Percentiles rank a stretch among this genome's conserved stretches.
Evolutionary conservation across 2,888 invertebrate genomes (phyloP).

Genomic region (Synanthedon tipuliformis): DNA sequence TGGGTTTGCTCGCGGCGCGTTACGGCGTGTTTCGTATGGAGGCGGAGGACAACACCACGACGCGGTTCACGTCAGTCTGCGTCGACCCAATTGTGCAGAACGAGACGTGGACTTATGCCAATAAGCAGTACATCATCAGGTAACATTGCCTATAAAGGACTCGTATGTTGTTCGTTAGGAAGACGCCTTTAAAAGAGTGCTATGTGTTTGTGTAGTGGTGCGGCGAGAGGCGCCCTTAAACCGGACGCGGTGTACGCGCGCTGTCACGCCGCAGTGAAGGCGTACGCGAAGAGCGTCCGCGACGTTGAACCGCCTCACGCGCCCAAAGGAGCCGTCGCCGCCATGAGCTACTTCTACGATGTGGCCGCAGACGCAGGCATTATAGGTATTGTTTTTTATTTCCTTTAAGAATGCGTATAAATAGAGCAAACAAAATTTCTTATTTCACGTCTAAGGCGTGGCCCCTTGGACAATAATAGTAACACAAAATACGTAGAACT

Average conservation of each 20-base stretch:
- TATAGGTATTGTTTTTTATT: slow-evolving; percentile 60
- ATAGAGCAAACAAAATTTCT: no score
- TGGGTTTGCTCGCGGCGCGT: slow-evolving; percentile 93
- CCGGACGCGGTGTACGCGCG: slow-evolving; percentile 27
- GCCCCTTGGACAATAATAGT: no score
- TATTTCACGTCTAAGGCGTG: no score
- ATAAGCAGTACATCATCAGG: slow-evolving; percentile 79
- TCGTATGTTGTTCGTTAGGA: no score
- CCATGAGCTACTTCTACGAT: slow-evolving; percentile 96
- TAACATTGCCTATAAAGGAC: slow-evolving; percentile 12
- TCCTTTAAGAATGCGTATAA: no score
- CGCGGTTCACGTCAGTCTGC: slow-evolving; percentile 75
- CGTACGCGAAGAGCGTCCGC: slow-evolving; percentile 50
- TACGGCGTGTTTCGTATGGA: slow-evolving; percentile 76
- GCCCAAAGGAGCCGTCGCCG: slow-evolving; percentile 73
- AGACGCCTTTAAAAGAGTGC: no score
- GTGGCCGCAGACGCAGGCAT: slow-evolving; percentile 88
- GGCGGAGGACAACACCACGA: slow-evolving; percentile 38
- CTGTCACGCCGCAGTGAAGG: slow-evolving; percentile 33
- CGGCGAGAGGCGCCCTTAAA: slow-evolving; percentile 21
- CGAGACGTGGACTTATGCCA: slow-evolving; percentile 80
- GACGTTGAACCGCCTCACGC: slow-evolving; percentile 69
- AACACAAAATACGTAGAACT: no score
- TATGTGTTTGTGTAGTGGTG: slow-evolving; percentile 26
- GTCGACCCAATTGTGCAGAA: slow-evolving; percentile 81